Conservation (phyloP, 1,140 invertebrate genomes). For the Nebria ingens region DNA sequence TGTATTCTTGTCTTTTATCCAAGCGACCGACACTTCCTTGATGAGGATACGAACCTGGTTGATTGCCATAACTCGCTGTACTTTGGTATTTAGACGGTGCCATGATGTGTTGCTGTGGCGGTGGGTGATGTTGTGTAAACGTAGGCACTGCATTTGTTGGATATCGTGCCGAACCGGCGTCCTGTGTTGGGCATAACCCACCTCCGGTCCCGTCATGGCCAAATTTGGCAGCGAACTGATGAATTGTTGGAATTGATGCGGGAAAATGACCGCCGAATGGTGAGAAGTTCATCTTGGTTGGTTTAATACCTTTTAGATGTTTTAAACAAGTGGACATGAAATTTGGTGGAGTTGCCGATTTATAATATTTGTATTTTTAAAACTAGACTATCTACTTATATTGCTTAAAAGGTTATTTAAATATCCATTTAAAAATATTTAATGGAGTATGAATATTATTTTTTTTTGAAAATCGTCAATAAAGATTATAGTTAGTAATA, state of each 20-base stretch:
- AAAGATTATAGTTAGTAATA: too few relatives aligned
- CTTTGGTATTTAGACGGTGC: constrained; percentile 24
- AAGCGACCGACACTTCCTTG: constrained; percentile 19
- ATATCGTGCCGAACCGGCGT: constrained; percentile 28
- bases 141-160: constrained; percentile 32
- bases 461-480: too few relatives aligned
- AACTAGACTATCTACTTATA: too few relatives aligned
- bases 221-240: constrained; percentile 47
- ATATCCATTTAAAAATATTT: too few relatives aligned
- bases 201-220: constrained; percentile 40
- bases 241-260: constrained; percentile 49
- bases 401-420: too few relatives aligned
- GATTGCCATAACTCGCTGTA: constrained; percentile 26
- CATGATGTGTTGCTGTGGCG: constrained; percentile 27
- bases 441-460: too few relatives aligned
- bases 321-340: too few relatives aligned
- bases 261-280: constrained; percentile 54
- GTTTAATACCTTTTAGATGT: neutral
- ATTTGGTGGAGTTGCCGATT: too few relatives aligned
- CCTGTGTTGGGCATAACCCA: constrained; percentile 24
- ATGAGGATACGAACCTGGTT: constrained; percentile 20
- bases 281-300: constrained; percentile 47
- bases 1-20: constrained; percentile 26
- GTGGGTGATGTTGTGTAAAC: constrained; percentile 32
- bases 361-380: too few relatives aligned